Percentiles rank a stretch among this genome's conserved stretches.
These are phyloP conservation scores for Mystacides longicornis DNA, from an alignment of 2,888 invertebrate genomes.

Conservation along the genomic window DNA sequence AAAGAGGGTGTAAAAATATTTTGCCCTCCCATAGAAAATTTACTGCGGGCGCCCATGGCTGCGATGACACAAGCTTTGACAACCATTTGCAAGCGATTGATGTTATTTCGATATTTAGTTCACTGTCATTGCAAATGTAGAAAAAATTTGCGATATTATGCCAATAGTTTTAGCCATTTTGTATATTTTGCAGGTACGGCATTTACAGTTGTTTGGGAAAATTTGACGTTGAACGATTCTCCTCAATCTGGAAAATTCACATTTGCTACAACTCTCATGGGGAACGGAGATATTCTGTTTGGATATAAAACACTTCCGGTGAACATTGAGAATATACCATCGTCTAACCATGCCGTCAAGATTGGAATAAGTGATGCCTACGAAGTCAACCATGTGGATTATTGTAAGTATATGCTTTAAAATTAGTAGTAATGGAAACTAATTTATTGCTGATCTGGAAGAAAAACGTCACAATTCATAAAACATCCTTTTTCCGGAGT, in stretches of 20 bases:
- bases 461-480: too few relatives aligned
- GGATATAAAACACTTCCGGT: constrained; percentile 82
- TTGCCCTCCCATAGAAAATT: too few relatives aligned
- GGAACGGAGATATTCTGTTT: constrained; percentile 87
- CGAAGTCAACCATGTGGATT: constrained; percentile 78
- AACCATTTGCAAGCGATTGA: too few relatives aligned
- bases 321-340: constrained; percentile 67
- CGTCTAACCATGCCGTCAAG: constrained; percentile 89
- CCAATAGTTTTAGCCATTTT: background rate
- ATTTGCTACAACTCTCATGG: constrained; percentile 82
- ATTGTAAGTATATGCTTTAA: constrained; percentile 57
- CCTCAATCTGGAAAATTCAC: constrained; percentile 71
- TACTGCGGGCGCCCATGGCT: too few relatives aligned
- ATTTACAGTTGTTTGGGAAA: constrained; percentile 94
- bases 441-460: too few relatives aligned
- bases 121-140: too few relatives aligned
- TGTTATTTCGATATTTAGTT: too few relatives aligned
- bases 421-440: too few relatives aligned
- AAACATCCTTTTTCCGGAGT: too few relatives aligned
- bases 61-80: too few relatives aligned
- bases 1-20: too few relatives aligned
- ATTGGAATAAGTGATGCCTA: constrained; percentile 97
- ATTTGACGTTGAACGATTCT: constrained; percentile 77
- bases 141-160: background rate
- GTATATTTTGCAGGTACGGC: constrained; percentile 24